Conservation (phyloP, 2,113 vertebrate species). For the Lutjanus erythropterus region DNA sequence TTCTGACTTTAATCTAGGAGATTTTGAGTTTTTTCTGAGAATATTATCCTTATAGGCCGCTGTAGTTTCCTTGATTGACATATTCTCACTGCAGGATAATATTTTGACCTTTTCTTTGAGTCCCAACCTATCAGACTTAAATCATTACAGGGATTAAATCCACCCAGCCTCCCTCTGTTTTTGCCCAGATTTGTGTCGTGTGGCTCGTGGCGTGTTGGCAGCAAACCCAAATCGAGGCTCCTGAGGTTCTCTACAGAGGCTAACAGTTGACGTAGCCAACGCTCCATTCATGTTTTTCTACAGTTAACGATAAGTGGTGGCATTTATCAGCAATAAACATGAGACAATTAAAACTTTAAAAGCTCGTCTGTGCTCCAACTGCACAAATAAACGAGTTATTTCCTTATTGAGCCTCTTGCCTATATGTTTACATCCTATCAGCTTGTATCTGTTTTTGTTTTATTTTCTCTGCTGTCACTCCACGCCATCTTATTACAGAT, state of each 20-base stretch:
- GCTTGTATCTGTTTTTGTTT: conserved; percentile 3
- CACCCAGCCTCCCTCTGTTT: background rate
- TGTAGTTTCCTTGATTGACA: too few relatives aligned
- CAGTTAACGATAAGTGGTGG: too few relatives aligned
- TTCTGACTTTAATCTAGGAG: too few relatives aligned
- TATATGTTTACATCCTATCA: background rate
- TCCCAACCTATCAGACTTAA: background rate
- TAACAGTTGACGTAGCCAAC: conserved; percentile 7
- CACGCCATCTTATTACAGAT: conserved; percentile 56
- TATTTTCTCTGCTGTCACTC: conserved; percentile 14
- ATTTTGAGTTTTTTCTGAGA: too few relatives aligned
- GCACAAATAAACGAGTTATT: background rate
- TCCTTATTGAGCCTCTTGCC: too few relatives aligned
- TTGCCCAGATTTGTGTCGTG: background rate
- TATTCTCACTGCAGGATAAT: too few relatives aligned
- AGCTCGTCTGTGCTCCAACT: background rate
- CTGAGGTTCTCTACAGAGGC: conserved; percentile 30
- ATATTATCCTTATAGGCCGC: too few relatives aligned
- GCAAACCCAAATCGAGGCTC: conserved; percentile 10
- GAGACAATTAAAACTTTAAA: background rate
- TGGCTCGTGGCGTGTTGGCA: conserved; percentile 32
- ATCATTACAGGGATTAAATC: background rate
- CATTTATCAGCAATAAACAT: too few relatives aligned
- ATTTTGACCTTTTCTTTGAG: too few relatives aligned
- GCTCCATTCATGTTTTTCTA: conserved; percentile 9